Base-by-base conservation (phyloP, 2,113 vertebrate genomes). In the Ciconia boyciana region DNA sequence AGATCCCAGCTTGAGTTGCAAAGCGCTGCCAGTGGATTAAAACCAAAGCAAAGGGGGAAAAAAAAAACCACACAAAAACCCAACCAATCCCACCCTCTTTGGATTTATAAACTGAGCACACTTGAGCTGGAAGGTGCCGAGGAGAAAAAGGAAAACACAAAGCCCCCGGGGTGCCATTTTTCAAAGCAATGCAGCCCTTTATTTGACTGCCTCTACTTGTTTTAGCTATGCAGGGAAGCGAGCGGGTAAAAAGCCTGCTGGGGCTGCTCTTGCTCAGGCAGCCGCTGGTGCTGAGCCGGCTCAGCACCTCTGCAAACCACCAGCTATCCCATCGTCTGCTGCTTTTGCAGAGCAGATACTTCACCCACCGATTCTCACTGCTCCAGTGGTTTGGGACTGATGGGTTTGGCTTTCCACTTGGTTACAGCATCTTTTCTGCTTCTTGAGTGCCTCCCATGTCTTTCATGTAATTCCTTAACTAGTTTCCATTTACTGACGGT, bases 391-490 rank as follows among this genome's bases (percentile, higher is more conserved):
- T 90, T 79, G 93, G 72, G 78, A 70, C 90, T 61, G 84, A 84
- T 76, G 86, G 61, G 29, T 81, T 92, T 87, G 78, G 74, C 44
- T 94, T 96, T 96, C 76, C 76, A 19, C 84, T 89, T 51, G 66
- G 44, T 77, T 46, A 8, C 26, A 55, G 77, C 64, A 77, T 94
- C 94, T 87, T 39, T n/a, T 68, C 58, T 26, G 88, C 77, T 71
- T 58, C 87, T 87, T 13, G 1, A 54, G 48, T 43, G 7, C 93
- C 78, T 91, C 74, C 62, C 26, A 1, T 69, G 54, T 34, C 89
- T 97, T 97, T 97, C 77, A 62, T 97, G 93, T 97, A 82, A 83
- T 90, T 97, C 94, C 96, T 94, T 95, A 96, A 94, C 91, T 64
- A 62, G 82, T 91, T 94, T 97, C 93, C 91, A 32, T 71, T 94